Conservation (phyloP, 2,888 invertebrate species). For the Deroplatys truncata region DNA sequence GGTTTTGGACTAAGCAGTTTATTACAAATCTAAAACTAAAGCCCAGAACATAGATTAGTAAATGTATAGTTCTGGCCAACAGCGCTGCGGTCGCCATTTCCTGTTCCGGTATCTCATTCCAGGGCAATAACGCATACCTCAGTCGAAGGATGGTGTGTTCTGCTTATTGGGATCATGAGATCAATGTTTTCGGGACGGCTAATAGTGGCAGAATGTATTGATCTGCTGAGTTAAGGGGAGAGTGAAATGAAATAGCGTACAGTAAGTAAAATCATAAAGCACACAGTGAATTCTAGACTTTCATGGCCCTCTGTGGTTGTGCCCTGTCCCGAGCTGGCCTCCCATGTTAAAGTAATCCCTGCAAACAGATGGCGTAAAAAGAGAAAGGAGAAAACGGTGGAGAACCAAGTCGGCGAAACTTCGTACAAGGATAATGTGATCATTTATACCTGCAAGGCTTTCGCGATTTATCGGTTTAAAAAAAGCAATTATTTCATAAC, state of each 20-base stretch:
- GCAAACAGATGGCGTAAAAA: constrained; percentile 5
- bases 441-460: background rate
- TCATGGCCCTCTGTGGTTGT: background rate
- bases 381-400: background rate
- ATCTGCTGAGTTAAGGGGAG: constrained; percentile 29
- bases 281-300: background rate
- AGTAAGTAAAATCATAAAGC: constrained; percentile 31
- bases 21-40: too few species aligned
- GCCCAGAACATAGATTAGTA: too few species aligned
- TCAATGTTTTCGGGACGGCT: constrained; percentile 8
- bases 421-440: background rate
- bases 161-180: background rate
- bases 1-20: too few species aligned
- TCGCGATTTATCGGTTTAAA: background rate
- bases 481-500: background rate
- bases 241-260: constrained; percentile 30
- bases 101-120: background rate
- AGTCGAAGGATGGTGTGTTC: background rate
- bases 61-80: too few species aligned
- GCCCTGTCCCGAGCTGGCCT: background rate
- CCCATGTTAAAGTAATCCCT: constrained; percentile 4
- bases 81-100: too few species aligned
- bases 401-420: background rate
- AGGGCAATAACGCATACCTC: background rate
- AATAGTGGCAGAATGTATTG: constrained; percentile 28